A percentile compares a stretch with the other conserved stretches of the same genome.
Conservation (phyloP, 2,888 invertebrate genomes). For the Epirrhoe tristata region DNA sequence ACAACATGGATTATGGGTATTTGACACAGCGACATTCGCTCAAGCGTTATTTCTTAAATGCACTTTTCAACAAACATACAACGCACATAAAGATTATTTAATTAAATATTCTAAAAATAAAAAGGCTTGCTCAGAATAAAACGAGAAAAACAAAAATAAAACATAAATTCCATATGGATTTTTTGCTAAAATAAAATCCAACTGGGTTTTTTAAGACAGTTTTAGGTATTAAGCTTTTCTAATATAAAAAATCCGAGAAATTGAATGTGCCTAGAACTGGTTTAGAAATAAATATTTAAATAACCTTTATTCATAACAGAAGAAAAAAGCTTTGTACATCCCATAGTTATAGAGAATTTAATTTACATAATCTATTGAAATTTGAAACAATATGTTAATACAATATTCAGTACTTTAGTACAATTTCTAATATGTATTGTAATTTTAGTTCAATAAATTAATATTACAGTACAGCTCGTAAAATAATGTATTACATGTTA, state of each 20-base stretch:
- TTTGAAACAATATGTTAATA: not conserved
- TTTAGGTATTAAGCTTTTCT: no score
- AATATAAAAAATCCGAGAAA: not conserved
- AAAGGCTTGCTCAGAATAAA: no score
- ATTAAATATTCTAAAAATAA: slow-evolving; percentile 16
- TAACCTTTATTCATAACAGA: slow-evolving; percentile 24
- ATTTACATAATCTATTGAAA: not conserved
- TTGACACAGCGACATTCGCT: slow-evolving; percentile 68
- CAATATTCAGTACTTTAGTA: not conserved
- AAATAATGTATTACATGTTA: no score
- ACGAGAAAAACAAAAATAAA: not conserved
- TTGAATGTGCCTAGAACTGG: not conserved
- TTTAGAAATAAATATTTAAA: slow-evolving; percentile 26
- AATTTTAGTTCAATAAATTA: no score
- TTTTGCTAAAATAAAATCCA: not conserved
- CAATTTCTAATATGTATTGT: not conserved
- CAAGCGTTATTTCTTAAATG: slow-evolving; percentile 74
- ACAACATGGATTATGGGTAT: slow-evolving; percentile 71
- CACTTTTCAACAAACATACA: slow-evolving; percentile 57
- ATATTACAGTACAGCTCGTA: no score
- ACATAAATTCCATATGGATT: not conserved
- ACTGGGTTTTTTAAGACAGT: no score
- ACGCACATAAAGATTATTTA: slow-evolving; percentile 33
- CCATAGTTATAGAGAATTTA: slow-evolving; percentile 13
- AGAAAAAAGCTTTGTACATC: slow-evolving; percentile 19